These are phyloP conservation scores for Neotoxoptera formosana DNA, from an alignment of 1,140 invertebrate genomes.

Conservation along the genomic window DNA sequence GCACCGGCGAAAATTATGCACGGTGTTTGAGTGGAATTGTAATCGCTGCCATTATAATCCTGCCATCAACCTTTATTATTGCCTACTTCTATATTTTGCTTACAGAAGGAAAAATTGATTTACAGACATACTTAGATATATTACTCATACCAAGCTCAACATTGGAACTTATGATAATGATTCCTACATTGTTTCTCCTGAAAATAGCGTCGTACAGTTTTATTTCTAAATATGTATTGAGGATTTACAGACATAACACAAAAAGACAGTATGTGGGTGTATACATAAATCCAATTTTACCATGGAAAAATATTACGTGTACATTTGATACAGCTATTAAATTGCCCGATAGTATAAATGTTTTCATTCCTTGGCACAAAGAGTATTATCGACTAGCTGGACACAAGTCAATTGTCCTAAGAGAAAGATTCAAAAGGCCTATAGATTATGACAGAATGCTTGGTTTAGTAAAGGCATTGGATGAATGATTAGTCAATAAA, in stretches of 20 bases:
- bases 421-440: conserved; percentile 51
- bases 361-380: conserved; percentile 41
- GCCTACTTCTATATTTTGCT: conserved; percentile 21
- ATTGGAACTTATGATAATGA: not conserved
- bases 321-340: conserved; percentile 23
- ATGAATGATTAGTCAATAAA: not conserved
- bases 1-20: not conserved
- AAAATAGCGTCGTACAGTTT: conserved; percentile 40
- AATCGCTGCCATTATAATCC: not conserved
- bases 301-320: conserved; percentile 38
- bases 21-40: not conserved
- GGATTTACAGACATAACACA: conserved; percentile 33
- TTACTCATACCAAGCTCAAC: not conserved
- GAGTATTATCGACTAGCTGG: conserved; percentile 42
- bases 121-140: conserved; percentile 21
- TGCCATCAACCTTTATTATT: not conserved
- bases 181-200: not conserved
- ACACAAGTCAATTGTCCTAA: conserved; percentile 38
- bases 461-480: not conserved
- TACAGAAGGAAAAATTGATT: not conserved
- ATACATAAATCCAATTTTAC: conserved; percentile 39
- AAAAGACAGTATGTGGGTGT: conserved; percentile 26
- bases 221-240: conserved; percentile 50
- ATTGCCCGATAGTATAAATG: conserved; percentile 2
- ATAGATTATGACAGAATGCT: conserved; percentile 51